Percentiles rank a stretch among this genome's conserved stretches.
Evolutionary conservation across 2,113 vertebrate genomes (phyloP).

Genomic region (Hydrochoerus hydrochaeris): DNA sequence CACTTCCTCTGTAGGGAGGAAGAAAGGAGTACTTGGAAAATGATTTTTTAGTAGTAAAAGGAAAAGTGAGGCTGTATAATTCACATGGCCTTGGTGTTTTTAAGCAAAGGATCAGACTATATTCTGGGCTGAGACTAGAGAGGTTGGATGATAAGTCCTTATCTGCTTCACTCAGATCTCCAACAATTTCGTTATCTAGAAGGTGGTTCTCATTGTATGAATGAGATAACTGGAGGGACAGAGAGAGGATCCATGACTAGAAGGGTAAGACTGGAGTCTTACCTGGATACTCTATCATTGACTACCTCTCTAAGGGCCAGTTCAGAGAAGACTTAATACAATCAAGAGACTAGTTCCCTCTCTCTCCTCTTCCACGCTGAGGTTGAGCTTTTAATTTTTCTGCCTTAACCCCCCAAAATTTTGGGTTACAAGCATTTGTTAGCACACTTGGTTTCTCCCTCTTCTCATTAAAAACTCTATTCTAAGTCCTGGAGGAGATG

Average conservation of each 20-base stretch:
- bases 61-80: constrained; percentile 36
- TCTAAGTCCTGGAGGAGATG: not conserved
- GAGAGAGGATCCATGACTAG: not conserved
- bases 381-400: not conserved
- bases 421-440: not conserved
- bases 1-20: constrained; percentile 60
- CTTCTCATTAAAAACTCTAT: not conserved
- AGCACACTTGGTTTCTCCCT: not conserved
- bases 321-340: not conserved
- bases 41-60: constrained; percentile 46
- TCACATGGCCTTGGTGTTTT: constrained; percentile 23
- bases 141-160: not conserved
- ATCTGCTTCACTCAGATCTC: not conserved
- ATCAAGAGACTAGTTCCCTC: not conserved
- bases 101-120: constrained; percentile 2
- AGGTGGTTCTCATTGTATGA: not conserved
- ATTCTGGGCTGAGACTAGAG: not conserved
- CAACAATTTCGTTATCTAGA: not conserved
- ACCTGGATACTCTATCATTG: not conserved
- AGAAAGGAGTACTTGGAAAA: constrained; percentile 47
- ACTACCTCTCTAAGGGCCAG: not conserved
- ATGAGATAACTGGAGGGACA: not conserved
- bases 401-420: not conserved
- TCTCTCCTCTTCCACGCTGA: not conserved
- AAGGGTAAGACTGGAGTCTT: not conserved